phyloP scores from a whole-genome alignment of 1,140 invertebrate genomes.

The Eriosoma lanigerum region DNA sequence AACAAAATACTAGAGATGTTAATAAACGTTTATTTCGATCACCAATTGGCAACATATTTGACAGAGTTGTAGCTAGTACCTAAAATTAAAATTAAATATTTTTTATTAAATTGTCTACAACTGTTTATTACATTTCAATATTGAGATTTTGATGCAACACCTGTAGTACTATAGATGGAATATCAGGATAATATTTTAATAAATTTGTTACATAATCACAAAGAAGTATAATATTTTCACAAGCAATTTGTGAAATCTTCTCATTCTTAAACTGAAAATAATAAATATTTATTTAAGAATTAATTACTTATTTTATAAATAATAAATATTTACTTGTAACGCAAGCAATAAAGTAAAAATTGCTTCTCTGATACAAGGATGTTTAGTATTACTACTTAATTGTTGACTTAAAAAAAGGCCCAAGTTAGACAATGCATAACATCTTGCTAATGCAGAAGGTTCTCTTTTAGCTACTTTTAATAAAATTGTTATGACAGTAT shows the following conservation, averaged over 20 bases:
- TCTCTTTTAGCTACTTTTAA: constrained; percentile 83
- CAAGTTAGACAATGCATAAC: constrained; percentile 84
- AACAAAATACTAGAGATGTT: constrained; percentile 83
- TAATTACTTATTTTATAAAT: background rate
- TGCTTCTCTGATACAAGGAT: constrained; percentile 77
- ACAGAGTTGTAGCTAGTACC: constrained; percentile 65
- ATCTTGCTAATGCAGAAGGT: constrained; percentile 83
- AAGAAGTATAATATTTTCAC: constrained; percentile 77
- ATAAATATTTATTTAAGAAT: background rate
- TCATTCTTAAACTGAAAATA: constrained; percentile 75
- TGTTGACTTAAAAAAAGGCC: constrained; percentile 83
- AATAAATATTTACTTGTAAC: constrained; percentile 67
- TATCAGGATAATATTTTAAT: constrained; percentile 73
- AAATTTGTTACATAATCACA: constrained; percentile 78
- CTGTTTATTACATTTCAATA: no score
- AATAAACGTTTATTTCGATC: constrained; percentile 65
- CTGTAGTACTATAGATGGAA: constrained; percentile 75
- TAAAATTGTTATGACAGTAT: constrained; percentile 84
- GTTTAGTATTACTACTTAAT: constrained; percentile 65
- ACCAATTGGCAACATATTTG: constrained; percentile 61
- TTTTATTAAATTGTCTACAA: no score
- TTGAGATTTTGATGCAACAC: no score
- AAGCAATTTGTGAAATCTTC: constrained; percentile 82
- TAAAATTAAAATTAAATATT: constrained; percentile 54
- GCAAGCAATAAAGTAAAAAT: constrained; percentile 77